phyloP scores from a whole-genome alignment of 2,888 invertebrate genomes.

The Aquatica leii region DNA sequence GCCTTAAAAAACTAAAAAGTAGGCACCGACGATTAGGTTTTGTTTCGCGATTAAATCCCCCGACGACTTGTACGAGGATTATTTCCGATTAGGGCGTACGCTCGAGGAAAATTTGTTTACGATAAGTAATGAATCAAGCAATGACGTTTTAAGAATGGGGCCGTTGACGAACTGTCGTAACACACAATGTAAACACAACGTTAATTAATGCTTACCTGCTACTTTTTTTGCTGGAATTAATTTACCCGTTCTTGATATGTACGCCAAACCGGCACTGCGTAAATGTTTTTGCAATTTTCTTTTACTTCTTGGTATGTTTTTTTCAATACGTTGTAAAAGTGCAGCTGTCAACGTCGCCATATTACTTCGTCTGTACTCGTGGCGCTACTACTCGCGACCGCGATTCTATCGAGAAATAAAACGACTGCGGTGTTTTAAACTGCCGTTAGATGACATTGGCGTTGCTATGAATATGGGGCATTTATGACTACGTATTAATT shows the following conservation, averaged over 20 bases:
- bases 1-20: slow-evolving; percentile 24
- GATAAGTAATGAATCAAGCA: too few species aligned
- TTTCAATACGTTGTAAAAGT: slow-evolving; percentile 55
- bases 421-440: not conserved
- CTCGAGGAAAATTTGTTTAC: too few species aligned
- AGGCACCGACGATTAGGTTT: not conserved
- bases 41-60: not conserved
- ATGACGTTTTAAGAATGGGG: slow-evolving; percentile 40
- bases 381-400: slow-evolving; percentile 42
- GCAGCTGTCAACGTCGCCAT: slow-evolving; percentile 61
- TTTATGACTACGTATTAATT: too few species aligned
- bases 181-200: slow-evolving; percentile 54
- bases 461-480: too few species aligned
- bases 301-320: slow-evolving; percentile 59
- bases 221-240: slow-evolving; percentile 63
- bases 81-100: too few species aligned
- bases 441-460: slow-evolving; percentile 13
- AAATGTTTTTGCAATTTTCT: slow-evolving; percentile 62
- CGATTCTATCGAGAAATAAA: slow-evolving; percentile 17
- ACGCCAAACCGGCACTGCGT: slow-evolving; percentile 61
- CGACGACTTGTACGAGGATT: too few species aligned
- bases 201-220: slow-evolving; percentile 56
- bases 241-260: slow-evolving; percentile 63
- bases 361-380: slow-evolving; percentile 47
- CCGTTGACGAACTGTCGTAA: slow-evolving; percentile 49